These are phyloP conservation scores for Umimayanthus chanpuru DNA, from an alignment of 92 coral and sea anemone genomes.

Conservation along the genomic window DNA sequence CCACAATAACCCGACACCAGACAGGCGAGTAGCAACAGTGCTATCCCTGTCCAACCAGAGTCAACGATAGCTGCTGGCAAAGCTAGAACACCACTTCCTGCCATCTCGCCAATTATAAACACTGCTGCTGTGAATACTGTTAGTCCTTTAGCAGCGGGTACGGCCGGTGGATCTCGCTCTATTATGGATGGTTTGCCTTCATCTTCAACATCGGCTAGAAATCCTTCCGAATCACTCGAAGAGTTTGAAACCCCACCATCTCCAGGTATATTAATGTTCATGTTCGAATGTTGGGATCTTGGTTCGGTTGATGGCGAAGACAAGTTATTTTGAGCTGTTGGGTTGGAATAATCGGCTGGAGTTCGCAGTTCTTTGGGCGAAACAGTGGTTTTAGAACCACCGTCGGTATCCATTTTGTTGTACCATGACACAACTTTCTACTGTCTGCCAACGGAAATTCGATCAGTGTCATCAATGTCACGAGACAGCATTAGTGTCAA, in stretches of 20 bases:
- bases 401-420: constrained; percentile 4
- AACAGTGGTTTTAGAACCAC: neutral
- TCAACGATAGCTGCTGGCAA: constrained; percentile 84
- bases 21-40: constrained; percentile 66
- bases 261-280: constrained; percentile 17
- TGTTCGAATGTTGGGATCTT: neutral
- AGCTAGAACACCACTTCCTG: constrained; percentile 96
- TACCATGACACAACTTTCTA: neutral
- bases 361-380: constrained; percentile 17
- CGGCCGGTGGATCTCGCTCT: constrained; percentile 13
- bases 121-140: constrained; percentile 92
- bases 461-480: neutral
- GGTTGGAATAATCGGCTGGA: constrained; percentile 5
- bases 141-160: constrained; percentile 58
- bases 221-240: neutral
- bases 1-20: constrained; percentile 92
- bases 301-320: neutral
- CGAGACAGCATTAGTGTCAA: neutral
- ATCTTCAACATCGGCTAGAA: neutral
- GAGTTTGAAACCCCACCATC: neutral
- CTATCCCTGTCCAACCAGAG: constrained; percentile 84
- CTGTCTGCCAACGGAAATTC: neutral
- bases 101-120: constrained; percentile 95
- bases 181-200: constrained; percentile 2
- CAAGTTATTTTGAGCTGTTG: constrained; percentile 7